Percentiles rank a stretch among this genome's conserved stretches.
phyloP scores from a whole-genome alignment of 2,797 vertebrate genomes.

The Halcyon badia region DNA sequence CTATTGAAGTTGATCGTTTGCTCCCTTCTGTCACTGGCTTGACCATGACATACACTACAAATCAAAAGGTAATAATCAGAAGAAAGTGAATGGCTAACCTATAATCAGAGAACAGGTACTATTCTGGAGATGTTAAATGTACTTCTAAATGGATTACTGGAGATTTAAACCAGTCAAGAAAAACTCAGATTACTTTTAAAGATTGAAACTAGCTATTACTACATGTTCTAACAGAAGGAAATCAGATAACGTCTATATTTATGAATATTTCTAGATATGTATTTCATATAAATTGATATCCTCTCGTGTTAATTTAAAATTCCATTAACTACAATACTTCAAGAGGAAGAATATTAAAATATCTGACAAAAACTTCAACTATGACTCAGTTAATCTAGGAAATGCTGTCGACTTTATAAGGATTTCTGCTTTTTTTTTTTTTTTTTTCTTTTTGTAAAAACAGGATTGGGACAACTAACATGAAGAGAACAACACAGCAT shows the following conservation, averaged over 20 bases:
- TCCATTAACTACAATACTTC: conserved; percentile 28
- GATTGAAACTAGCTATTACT: background rate
- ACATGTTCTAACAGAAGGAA: background rate
- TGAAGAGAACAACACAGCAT: background rate
- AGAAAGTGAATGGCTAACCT: background rate
- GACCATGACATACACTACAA: background rate
- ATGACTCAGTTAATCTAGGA: background rate
- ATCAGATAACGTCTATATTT: background rate
- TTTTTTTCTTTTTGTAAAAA: background rate
- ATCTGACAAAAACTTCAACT: background rate
- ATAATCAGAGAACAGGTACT: background rate
- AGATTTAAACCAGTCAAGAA: background rate
- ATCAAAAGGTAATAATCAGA: background rate
- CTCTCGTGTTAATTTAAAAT: conserved; percentile 34
- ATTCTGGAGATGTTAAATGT: background rate
- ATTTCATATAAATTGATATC: background rate
- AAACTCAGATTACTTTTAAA: background rate
- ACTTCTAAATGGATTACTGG: background rate
- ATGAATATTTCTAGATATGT: conserved; percentile 23
- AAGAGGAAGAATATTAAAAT: background rate
- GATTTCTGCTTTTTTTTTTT: background rate
- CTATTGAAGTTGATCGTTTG: background rate
- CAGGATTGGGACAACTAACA: background rate
- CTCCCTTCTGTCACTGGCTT: background rate
- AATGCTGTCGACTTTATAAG: background rate